Evolutionary conservation across 2,797 vertebrate species (phyloP), one percentile per base, ranked within the genome.

Genomic region (Distichodus sexfasciatus): DNA sequence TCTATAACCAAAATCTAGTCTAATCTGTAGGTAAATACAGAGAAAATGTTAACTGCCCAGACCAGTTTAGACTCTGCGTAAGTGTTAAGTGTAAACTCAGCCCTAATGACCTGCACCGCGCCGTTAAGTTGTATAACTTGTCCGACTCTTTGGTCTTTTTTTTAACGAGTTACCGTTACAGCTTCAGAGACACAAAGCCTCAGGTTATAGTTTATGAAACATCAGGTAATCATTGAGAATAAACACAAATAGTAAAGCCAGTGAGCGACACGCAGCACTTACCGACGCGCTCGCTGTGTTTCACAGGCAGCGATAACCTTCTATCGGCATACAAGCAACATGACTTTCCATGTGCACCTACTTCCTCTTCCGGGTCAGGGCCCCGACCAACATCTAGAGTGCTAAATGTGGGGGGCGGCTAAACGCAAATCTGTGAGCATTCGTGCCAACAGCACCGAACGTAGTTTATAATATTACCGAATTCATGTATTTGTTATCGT

Each of bases 341-440:
- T 83, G 84, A 90, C 86, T 87, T 84, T 80, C 74, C 76, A 75
- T 76, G 67, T 48, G 75, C 14, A 63, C 50, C 15, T 35, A 35
- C 78, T 92, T 92, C 91, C 92, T 87, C 87, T 92, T 93, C 92
- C 92, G 75, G 90, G 89, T 91, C 88, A 83, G 64, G 80, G 82
- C 64, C 69, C 75, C 68, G 8, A 75, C 63, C n/a, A 87, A n/a
- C 69, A 21, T 57, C 46, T 17, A 23, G 11, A 2, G 2, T 36
- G 26, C 21, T 44, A n/a, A 36, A 35, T 6, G 46, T 68, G 71
- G 60, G 29, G 59, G 41, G n/a, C n/a, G n/a, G n/a, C n/a, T n/a
- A n/a, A n/a, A n/a, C n/a, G n/a, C n/a, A n/a, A n/a, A n/a, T n/a
- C n/a, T n/a, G n/a, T n/a, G n/a, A n/a, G n/a, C n/a, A n/a, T n/a